Conservation (phyloP, 2,797 vertebrate genomes). For the Epinephelus coioides region DNA sequence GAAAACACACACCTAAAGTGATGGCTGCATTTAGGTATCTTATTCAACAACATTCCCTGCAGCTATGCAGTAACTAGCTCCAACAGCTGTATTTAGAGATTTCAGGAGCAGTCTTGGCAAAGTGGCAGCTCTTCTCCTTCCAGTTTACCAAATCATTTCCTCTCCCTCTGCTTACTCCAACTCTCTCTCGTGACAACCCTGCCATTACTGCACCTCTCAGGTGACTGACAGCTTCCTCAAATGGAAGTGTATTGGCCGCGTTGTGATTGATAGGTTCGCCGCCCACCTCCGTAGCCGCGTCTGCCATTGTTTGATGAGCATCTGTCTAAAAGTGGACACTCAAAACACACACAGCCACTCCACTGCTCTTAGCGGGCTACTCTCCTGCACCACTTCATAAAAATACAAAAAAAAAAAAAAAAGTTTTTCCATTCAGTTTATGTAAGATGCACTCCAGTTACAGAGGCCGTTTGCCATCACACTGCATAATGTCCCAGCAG, state of each 20-base stretch:
- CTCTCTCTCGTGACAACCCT: slow-evolving; percentile 53
- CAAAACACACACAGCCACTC: slow-evolving; percentile 50
- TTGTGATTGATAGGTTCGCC: slow-evolving; percentile 70
- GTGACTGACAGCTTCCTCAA: slow-evolving; percentile 77
- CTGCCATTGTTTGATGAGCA: slow-evolving; percentile 69
- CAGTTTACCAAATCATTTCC: slow-evolving; percentile 38
- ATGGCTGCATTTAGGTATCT: neutral
- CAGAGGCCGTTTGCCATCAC: slow-evolving; percentile 32
- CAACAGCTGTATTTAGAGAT: slow-evolving; percentile 13
- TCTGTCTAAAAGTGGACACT: slow-evolving; percentile 72
- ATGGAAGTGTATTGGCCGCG: slow-evolving; percentile 68
- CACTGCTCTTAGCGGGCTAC: slow-evolving; percentile 35
- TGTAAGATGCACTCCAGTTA: slow-evolving; percentile 40
- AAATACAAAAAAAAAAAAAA: neutral
- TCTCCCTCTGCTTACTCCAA: slow-evolving; percentile 3
- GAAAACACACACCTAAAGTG: neutral
- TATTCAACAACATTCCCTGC: neutral
- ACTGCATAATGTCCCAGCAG: slow-evolving; percentile 32
- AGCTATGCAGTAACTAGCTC: neutral
- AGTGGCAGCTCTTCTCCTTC: slow-evolving; percentile 40
- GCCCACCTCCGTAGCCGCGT: slow-evolving; percentile 60
- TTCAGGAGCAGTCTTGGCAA: slow-evolving; percentile 22
- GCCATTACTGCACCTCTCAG: slow-evolving; percentile 53
- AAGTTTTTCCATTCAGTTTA: slow-evolving; percentile 33
- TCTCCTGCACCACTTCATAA: slow-evolving; percentile 42